phyloP scores from a whole-genome alignment of 2,797 vertebrate genomes.

The Brachymystax lenok region DNA sequence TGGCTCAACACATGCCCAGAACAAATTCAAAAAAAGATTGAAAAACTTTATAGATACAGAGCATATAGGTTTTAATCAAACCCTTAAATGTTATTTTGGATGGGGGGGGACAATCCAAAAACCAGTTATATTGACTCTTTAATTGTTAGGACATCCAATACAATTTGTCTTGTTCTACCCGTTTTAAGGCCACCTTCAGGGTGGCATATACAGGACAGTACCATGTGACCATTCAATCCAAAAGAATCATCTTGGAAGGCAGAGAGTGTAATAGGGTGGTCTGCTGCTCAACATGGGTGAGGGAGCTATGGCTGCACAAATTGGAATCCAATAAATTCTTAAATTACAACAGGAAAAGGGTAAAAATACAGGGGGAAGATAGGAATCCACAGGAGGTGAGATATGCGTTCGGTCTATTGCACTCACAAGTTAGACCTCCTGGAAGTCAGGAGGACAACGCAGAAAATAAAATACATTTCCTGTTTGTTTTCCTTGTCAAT shows the following conservation, averaged over 20 bases:
- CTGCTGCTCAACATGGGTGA: conserved; percentile 74
- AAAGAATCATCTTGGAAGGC: conserved; percentile 76
- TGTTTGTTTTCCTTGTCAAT: conserved; percentile 50
- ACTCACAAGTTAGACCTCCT: conserved; percentile 74
- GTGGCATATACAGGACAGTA: conserved; percentile 82
- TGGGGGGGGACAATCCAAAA: conserved; percentile 66
- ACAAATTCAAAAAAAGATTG: conserved; percentile 56
- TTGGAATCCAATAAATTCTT: conserved; percentile 62
- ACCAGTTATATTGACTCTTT: conserved; percentile 78
- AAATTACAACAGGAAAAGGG: conserved; percentile 52
- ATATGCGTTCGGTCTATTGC: conserved; percentile 69
- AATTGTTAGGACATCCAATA: conserved; percentile 82
- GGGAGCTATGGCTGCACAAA: conserved; percentile 68
- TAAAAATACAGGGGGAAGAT: conserved; percentile 48
- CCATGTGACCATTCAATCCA: conserved; percentile 78
- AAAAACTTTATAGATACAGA: conserved; percentile 70
- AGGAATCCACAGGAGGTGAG: conserved; percentile 56
- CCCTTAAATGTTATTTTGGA: conserved; percentile 72
- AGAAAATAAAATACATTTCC: conserved; percentile 40
- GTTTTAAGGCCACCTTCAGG: conserved; percentile 74
- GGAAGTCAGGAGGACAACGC: conserved; percentile 57
- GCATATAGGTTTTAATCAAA: conserved; percentile 72
- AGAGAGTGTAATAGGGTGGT: conserved; percentile 82
- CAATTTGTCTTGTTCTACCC: conserved; percentile 82
- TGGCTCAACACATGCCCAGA: conserved; percentile 61